Conservation (phyloP, 2,797 vertebrate genomes). For the Apogon talboti region DNA sequence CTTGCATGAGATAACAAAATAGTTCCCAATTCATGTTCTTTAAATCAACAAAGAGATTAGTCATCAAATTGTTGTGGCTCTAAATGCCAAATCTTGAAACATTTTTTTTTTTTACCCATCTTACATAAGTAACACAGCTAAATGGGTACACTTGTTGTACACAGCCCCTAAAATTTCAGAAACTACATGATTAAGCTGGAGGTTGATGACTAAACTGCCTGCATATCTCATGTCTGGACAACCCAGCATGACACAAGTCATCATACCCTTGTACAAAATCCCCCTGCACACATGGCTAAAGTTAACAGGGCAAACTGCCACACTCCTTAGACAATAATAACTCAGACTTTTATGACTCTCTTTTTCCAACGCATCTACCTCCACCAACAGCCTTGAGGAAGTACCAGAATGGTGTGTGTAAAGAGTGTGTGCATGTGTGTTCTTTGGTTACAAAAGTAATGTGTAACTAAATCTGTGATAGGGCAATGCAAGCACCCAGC, state of each 20-base stretch:
- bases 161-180: slow-evolving; percentile 24
- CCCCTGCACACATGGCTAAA: slow-evolving; percentile 31
- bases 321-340: slow-evolving; percentile 46
- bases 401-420: slow-evolving; percentile 1
- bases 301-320: slow-evolving; percentile 26
- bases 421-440: slow-evolving; percentile 12
- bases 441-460: slow-evolving; percentile 49
- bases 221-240: slow-evolving; percentile 37
- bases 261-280: slow-evolving; percentile 31
- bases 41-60: no score
- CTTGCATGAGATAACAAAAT: no score
- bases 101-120: neutral
- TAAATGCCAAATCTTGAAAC: neutral
- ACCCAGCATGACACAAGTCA: slow-evolving; percentile 26
- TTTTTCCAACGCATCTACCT: slow-evolving; percentile 39
- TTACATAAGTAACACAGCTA: neutral
- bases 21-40: no score
- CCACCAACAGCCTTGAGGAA: slow-evolving; percentile 18
- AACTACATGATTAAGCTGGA: slow-evolving; percentile 6
- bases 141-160: neutral
- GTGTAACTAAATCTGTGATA: slow-evolving; percentile 58
- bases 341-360: slow-evolving; percentile 35
- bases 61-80: no score
- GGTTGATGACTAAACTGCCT: slow-evolving; percentile 48
- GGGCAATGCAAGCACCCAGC: slow-evolving; percentile 42